Conservation (phyloP, 2,797 vertebrate species). For the Pelodytes ibericus region DNA sequence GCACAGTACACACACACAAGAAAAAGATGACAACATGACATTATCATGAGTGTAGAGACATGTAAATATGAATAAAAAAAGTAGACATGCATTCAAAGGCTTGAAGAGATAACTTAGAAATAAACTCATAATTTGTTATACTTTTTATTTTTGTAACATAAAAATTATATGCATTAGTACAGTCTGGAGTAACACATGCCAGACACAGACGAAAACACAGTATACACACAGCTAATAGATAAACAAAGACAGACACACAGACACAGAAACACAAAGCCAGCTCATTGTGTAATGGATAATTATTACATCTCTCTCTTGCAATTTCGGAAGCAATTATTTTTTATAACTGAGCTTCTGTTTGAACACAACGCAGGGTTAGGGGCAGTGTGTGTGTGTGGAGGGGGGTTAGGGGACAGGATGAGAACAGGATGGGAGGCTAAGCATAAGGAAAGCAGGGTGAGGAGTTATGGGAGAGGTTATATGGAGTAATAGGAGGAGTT, state of each 20-base stretch:
- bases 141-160: neutral
- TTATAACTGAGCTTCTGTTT: slow-evolving; percentile 53
- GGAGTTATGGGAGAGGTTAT: neutral
- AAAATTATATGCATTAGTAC: neutral
- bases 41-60: no score
- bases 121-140: neutral
- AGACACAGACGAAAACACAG: neutral
- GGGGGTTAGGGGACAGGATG: neutral
- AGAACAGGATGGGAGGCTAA: neutral
- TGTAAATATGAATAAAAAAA: no score
- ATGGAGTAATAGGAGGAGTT: neutral
- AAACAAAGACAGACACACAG: neutral
- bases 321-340: slow-evolving; percentile 53
- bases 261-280: slow-evolving; percentile 9
- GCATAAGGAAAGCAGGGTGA: slow-evolving; percentile 7
- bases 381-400: neutral
- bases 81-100: neutral
- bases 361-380: slow-evolving; percentile 24
- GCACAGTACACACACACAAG: neutral
- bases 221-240: neutral
- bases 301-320: slow-evolving; percentile 38
- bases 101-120: neutral
- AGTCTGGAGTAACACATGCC: neutral
- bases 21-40: neutral
- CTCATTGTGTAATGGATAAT: slow-evolving; percentile 41